Percentiles rank a stretch among this genome's conserved stretches.
Conservation (phyloP, 2,797 vertebrate species). For the Momotus momota region DNA sequence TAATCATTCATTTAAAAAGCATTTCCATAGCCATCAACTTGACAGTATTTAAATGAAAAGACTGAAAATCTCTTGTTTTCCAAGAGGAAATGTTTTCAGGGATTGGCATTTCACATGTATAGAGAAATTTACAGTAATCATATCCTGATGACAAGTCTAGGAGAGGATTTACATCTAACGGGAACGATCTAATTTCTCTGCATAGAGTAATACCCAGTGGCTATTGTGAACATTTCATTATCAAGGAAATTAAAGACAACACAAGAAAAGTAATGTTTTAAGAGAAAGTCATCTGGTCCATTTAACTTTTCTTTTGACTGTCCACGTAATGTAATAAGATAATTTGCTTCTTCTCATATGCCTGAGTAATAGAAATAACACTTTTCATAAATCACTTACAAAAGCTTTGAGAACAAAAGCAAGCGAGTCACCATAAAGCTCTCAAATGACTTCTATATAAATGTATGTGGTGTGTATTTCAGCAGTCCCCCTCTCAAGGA, state of each 20-base stretch:
- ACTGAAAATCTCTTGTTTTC: conserved; percentile 68
- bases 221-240: conserved; percentile 68
- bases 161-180: conserved; percentile 51
- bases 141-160: conserved; percentile 61
- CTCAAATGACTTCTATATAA: conserved; percentile 13
- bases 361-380: conserved; percentile 35
- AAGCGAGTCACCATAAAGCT: not conserved
- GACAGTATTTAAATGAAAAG: conserved; percentile 66
- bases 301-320: conserved; percentile 71
- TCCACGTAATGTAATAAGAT: conserved; percentile 42
- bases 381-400: conserved; percentile 54
- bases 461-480: not conserved
- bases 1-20: conserved; percentile 69
- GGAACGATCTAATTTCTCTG: conserved; percentile 69
- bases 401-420: conserved; percentile 40
- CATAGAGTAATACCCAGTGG: conserved; percentile 61
- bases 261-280: conserved; percentile 70
- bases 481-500: not conserved
- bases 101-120: conserved; percentile 51
- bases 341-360: conserved; percentile 55
- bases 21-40: conserved; percentile 66
- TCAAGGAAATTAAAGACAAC: conserved; percentile 72
- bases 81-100: conserved; percentile 59
- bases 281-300: conserved; percentile 21
- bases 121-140: conserved; percentile 63